Evolutionary conservation across 53 echinoderm and acorn worm species (phyloP).

Genomic region (Mesocentrotus franciscanus): DNA sequence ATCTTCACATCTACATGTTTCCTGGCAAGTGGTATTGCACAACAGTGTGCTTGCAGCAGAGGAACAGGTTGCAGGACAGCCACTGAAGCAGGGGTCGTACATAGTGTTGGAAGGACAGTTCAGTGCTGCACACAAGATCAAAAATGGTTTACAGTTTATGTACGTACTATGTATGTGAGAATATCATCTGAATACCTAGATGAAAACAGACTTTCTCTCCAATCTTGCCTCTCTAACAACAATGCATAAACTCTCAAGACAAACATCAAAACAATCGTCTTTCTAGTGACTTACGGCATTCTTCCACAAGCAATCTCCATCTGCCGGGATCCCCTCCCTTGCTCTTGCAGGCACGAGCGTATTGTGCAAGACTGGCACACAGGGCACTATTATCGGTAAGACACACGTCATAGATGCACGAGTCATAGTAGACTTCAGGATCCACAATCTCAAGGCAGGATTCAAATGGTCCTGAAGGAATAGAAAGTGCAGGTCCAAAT

Average conservation of each 20-base stretch:
- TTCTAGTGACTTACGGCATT: constrained; percentile 77
- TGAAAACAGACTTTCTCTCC: too few species aligned
- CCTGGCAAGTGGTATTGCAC: too few species aligned
- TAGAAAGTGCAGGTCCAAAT: background rate
- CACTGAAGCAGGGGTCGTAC: too few species aligned
- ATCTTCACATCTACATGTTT: too few species aligned
- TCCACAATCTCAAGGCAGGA: constrained; percentile 73
- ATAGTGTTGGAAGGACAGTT: too few species aligned
- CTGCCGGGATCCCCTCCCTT: constrained; percentile 71
- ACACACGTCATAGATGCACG: constrained; percentile 86
- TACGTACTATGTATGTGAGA: too few species aligned
- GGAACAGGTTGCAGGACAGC: too few species aligned
- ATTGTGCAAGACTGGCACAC: constrained; percentile 72
- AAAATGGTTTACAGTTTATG: too few species aligned
- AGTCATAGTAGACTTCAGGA: constrained; percentile 69
- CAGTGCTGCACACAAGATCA: background rate
- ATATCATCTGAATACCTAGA: too few species aligned
- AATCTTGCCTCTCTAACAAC: too few species aligned
- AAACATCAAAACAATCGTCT: background rate
- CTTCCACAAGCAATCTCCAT: constrained; percentile 70
- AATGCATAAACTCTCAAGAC: too few species aligned
- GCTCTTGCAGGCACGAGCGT: background rate
- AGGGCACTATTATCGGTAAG: constrained; percentile 73
- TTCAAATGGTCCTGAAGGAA: constrained; percentile 78
- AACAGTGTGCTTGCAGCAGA: too few species aligned